Evolutionary conservation across 2,888 invertebrate species (phyloP).

Genomic region (Ganaspis brasiliensis): DNA sequence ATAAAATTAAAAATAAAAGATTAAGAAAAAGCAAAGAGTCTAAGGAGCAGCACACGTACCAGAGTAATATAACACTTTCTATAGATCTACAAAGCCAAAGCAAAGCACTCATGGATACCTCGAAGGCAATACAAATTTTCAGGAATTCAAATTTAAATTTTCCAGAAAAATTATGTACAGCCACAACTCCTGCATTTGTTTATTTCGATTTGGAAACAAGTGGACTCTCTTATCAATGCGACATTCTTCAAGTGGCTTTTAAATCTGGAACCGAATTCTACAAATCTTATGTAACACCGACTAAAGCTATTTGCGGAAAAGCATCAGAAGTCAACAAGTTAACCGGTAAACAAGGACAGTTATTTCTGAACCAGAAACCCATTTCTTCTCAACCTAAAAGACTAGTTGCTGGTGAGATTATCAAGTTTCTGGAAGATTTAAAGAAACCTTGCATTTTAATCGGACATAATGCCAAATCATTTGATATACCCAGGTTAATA

Average conservation of each 20-base stretch:
- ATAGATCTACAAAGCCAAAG: not conserved
- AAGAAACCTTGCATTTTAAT: constrained; percentile 45
- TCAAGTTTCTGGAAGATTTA: constrained; percentile 42
- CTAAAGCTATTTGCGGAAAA: constrained; percentile 41
- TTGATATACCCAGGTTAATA: not conserved
- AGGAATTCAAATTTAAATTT: not conserved
- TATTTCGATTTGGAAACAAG: constrained; percentile 51
- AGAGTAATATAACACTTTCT: constrained; percentile 44
- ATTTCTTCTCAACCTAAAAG: constrained; percentile 45
- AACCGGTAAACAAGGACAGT: constrained; percentile 43
- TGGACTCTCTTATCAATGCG: constrained; percentile 49
- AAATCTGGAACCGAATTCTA: constrained; percentile 40
- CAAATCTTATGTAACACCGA: constrained; percentile 47
- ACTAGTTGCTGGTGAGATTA: constrained; percentile 39
- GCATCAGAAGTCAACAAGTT: constrained; percentile 39
- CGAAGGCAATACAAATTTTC: not conserved
- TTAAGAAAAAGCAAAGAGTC: constrained; percentile 45
- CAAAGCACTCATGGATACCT: not conserved
- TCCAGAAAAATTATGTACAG: not conserved
- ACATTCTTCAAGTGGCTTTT: constrained; percentile 48
- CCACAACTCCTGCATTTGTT: constrained; percentile 33
- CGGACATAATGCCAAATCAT: constrained; percentile 37
- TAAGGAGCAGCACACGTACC: constrained; percentile 43
- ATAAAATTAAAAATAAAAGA: constrained; percentile 47
- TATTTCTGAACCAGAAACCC: constrained; percentile 37